These are phyloP conservation scores for Sabatieria punctata DNA, from an alignment of 2,888 invertebrate genomes.

Conservation along the genomic window DNA sequence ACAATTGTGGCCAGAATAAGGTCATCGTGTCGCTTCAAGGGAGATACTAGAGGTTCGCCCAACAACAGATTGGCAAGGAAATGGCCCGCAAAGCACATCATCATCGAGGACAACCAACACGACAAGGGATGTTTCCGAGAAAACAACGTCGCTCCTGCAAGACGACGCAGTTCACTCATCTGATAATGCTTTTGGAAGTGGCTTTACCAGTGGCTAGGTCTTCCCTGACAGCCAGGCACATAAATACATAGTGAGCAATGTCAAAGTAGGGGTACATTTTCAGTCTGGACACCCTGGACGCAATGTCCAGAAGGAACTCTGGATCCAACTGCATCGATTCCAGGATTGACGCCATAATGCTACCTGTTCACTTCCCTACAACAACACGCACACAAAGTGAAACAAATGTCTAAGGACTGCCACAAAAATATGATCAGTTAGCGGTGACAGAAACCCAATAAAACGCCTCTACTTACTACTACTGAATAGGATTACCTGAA, in stretches of 20 bases:
- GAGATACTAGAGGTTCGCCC: conserved; percentile 84
- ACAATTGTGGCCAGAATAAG: conserved; percentile 74
- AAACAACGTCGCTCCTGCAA: conserved; percentile 63
- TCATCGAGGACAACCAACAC: conserved; percentile 94
- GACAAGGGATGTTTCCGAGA: conserved; percentile 90
- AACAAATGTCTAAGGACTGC: too few relatives aligned
- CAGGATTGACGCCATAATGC: too few relatives aligned
- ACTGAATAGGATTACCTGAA: too few relatives aligned
- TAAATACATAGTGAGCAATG: conserved; percentile 83
- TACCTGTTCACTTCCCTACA: too few relatives aligned
- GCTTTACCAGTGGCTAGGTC: conserved; percentile 72
- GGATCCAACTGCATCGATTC: conserved; percentile 83
- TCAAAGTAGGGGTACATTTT: conserved; percentile 99
- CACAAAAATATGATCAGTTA: too few relatives aligned
- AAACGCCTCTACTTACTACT: too few relatives aligned
- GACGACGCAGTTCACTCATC: not conserved
- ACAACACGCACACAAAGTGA: too few relatives aligned
- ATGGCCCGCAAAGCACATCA: conserved; percentile 89
- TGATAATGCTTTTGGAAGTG: not conserved
- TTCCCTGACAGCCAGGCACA: conserved; percentile 82
- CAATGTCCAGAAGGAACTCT: conserved; percentile 88
- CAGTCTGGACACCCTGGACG: conserved; percentile 92
- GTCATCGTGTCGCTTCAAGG: conserved; percentile 85
- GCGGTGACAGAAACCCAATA: too few relatives aligned
- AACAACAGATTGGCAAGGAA: conserved; percentile 86